These are phyloP conservation scores for Malurus leucopterus DNA, from an alignment of 2,797 vertebrate genomes.

Conservation along the genomic window DNA sequence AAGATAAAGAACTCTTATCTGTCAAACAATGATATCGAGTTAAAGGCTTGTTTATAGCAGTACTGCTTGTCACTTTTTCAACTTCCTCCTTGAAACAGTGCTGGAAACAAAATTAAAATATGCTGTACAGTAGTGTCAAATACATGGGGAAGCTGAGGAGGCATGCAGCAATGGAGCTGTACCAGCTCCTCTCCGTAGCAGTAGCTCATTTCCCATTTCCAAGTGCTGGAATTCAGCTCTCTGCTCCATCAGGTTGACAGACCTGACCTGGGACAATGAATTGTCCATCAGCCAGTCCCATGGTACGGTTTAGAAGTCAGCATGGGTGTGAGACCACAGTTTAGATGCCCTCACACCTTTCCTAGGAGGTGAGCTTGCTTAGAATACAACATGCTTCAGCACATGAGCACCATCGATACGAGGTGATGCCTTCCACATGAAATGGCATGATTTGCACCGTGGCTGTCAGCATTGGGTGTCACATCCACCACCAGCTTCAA, in stretches of 20 bases:
- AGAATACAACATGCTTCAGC: not conserved
- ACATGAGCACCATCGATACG: fast-evolving
- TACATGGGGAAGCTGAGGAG: not conserved
- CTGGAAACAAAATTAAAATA: not conserved
- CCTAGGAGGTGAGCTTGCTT: not conserved
- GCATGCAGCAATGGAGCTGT: not conserved
- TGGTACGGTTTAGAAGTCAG: not conserved
- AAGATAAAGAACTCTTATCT: not conserved
- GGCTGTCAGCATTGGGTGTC: not conserved
- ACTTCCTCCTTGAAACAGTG: not conserved
- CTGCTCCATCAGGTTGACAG: not conserved
- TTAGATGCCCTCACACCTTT: not conserved
- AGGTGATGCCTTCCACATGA: not conserved
- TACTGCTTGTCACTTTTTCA: not conserved
- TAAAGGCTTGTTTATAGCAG: constrained; percentile 19
- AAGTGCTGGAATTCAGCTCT: not conserved
- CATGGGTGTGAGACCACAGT: not conserved
- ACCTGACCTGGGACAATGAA: not conserved
- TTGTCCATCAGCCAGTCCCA: not conserved
- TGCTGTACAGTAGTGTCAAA: not conserved
- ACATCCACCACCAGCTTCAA: not conserved
- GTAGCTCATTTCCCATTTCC: not conserved
- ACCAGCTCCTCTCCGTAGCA: not conserved
- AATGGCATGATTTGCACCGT: not conserved
- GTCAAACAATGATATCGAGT: not conserved